Base-by-base conservation (phyloP, 2,797 vertebrate genomes). In the Morus bassanus region DNA sequence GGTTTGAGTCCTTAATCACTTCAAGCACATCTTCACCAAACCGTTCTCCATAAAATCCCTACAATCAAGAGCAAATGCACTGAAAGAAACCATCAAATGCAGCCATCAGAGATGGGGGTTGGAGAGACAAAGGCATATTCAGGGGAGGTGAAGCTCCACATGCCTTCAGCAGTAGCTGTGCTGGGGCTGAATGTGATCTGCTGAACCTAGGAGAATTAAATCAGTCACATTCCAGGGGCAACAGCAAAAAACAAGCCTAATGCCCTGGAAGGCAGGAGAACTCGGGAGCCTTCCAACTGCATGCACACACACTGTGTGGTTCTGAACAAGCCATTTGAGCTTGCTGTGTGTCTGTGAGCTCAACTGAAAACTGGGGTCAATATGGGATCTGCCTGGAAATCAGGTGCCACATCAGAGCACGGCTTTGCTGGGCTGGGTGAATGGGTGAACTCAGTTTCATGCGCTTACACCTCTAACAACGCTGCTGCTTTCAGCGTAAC, bases 1-100 rank as follows among this genome's bases (percentile, higher is more conserved):
- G 99, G 97, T 99, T 99, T 35, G 99, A 99, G 96, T 99, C 99
- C 94, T 99, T 99, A 92, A 99, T 99, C 79, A 99, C 99, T 96
- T 99, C 99, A 12, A 99, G 98, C 77, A 99, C 99, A 91, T 99
- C 99, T 94, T 99, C 99, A 92, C 99, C 99, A 97, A 99, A 99
- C 18, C 99, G 97, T 89, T 99, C 99, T 69, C 99, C 99, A 14
- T 99, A 99, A 97, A 99, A 99, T 51, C 99, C 99, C 99, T 99
- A 94, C 8, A 82, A 97, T 35, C 61, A 70, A 97, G 89, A 96
- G 93, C 81, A 95, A 89, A 89, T 1, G 27, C 45, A 59, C 35
- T 39, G 77, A 63, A 78, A 97, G 63, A 37, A 74, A 77, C 22
- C 68, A 82, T 81, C 60, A 76, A 14, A 57, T 15, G 27, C 53